Base-by-base conservation (phyloP, 2,113 vertebrate species). In the Pteruthius melanotis region DNA sequence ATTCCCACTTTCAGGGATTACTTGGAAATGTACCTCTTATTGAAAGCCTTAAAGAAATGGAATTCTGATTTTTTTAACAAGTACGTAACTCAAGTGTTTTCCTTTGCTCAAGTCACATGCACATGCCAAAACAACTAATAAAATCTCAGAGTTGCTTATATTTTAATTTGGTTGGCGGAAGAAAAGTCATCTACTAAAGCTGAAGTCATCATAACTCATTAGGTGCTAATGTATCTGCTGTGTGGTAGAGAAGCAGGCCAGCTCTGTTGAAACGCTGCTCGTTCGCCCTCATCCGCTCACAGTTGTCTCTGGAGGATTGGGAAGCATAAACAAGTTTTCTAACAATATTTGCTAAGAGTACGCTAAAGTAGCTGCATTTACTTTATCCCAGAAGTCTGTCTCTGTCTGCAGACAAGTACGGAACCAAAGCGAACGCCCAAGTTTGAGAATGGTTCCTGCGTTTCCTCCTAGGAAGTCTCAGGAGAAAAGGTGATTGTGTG, bases 301-400 rank as follows among this genome's bases (percentile, higher is more conserved):
- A 18, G 54, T 74, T 93, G 39, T 71, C 90, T 90, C 85, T 47
- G 5, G 45, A 83, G 92, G 30, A 47, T 1, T 83, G 87, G 52
- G 89, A 89, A 94, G 68, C 45, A 78, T 56, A 90, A 87, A 83
- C 79, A 92, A 86, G 54, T 93, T 93, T 95, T 94, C 85, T 86
- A 68, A 70, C 74, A 80, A 17, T 63, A 4, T 9, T 0, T 1
- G 3, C 71, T 63, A 31, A 54, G 76, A 77, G 30, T 69, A 40
- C 31, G 76, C 42, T 77, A 17, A 91, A 63, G 66, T 74, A 74
- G 52, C 33, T 90, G 75, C 7, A 2, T 66, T 88, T 83, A 13
- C 78, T 53, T 87, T 69, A 49, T 39, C 87, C 90, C 85, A 90
- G 79, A 63, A 83, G 42, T 74, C 70, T 80, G 50, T 53, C 35